These are phyloP conservation scores for Podargus strigoides DNA, from an alignment of 2,797 vertebrate genomes.

Conservation along the genomic window DNA sequence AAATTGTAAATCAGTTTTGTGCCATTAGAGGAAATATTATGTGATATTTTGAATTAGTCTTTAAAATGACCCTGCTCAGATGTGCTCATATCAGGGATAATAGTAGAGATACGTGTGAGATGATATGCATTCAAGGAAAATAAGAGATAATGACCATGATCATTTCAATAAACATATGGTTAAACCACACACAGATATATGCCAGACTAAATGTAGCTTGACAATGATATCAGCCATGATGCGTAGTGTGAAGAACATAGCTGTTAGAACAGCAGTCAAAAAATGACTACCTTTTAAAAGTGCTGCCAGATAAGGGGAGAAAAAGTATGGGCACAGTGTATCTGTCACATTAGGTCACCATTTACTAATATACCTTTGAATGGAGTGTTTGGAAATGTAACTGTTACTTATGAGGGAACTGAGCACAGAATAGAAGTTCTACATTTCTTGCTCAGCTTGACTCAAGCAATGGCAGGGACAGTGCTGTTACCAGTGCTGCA, in stretches of 20 bases:
- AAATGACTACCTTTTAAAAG: background rate
- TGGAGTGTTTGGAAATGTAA: background rate
- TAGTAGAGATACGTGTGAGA: background rate
- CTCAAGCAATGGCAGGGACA: background rate
- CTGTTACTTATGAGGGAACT: background rate
- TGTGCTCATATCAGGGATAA: background rate
- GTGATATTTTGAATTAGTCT: slow-evolving; percentile 12
- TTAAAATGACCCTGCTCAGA: background rate
- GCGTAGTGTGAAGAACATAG: background rate
- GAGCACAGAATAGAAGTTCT: background rate
- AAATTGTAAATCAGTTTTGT: background rate
- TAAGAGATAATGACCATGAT: background rate
- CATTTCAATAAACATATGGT: background rate
- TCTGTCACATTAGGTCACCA: background rate
- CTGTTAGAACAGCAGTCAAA: background rate
- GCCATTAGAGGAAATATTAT: background rate
- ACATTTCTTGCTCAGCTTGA: background rate
- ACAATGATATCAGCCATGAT: background rate
- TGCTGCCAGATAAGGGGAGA: background rate
- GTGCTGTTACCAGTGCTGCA: background rate
- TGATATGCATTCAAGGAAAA: background rate
- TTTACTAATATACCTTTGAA: background rate
- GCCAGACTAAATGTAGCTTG: slow-evolving; percentile 3
- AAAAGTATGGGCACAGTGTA: background rate
- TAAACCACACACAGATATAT: slow-evolving; percentile 9